Percentiles rank a stretch among this genome's conserved stretches.
Evolutionary conservation across 2,888 invertebrate species (phyloP).

Genomic region (Arrhopalites spinosus): DNA sequence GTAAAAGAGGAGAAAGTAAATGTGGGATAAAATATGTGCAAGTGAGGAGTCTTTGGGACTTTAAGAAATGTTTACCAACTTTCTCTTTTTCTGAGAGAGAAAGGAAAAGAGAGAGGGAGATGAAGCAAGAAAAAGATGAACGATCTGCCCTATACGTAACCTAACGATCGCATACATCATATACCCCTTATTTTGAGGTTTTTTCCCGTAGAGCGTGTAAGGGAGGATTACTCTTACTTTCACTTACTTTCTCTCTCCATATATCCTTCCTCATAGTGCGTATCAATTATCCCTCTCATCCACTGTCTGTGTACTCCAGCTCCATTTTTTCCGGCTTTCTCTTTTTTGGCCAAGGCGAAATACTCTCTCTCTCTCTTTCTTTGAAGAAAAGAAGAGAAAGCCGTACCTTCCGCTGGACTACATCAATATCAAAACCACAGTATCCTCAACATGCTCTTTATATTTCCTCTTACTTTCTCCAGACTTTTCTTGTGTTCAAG

Average conservation of each 20-base stretch:
- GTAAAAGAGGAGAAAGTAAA: not conserved
- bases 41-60: not conserved
- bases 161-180: conserved; percentile 41
- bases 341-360: too few relatives aligned
- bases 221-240: conserved; percentile 4
- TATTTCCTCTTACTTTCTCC: not conserved
- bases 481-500: not conserved
- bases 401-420: not conserved
- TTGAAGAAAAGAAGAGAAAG: too few relatives aligned
- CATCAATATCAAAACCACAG: not conserved
- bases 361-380: too few relatives aligned
- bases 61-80: conserved; percentile 23
- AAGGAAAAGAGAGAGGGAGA: too few relatives aligned
- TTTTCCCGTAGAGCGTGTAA: not conserved
- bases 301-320: too few relatives aligned
- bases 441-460: not conserved
- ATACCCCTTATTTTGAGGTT: conserved; percentile 30
- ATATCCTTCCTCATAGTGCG: not conserved
- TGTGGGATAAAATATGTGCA: not conserved
- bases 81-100: not conserved
- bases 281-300: too few relatives aligned
- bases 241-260: not conserved
- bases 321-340: too few relatives aligned
- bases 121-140: conserved; percentile 7
- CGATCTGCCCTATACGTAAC: conserved; percentile 38